Conservation (phyloP, 1,140 invertebrate genomes). For the Streblospio benedicti region DNA sequence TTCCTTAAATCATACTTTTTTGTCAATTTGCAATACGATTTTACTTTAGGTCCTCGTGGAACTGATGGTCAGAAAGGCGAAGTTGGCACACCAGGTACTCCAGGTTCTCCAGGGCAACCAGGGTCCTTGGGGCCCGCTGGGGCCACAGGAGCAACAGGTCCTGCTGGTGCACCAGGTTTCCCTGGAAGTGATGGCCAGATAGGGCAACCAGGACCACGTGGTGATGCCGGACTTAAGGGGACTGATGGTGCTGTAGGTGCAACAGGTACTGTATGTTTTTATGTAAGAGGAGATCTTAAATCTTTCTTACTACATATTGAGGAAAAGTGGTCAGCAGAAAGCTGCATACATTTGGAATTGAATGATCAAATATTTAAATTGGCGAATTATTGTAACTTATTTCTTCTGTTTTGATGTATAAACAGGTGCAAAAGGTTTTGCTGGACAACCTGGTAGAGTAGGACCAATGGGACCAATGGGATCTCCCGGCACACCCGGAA, state of each 20-base stretch:
- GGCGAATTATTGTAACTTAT: background rate
- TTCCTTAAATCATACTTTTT: slow-evolving; percentile 30
- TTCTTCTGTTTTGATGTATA: slow-evolving; percentile 15
- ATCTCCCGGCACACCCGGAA: background rate
- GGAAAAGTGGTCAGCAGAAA: slow-evolving; percentile 36
- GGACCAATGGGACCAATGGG: slow-evolving; percentile 45
- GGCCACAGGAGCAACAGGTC: background rate
- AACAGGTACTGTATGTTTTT: background rate
- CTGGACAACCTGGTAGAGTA: slow-evolving; percentile 17
- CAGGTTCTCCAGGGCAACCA: background rate
- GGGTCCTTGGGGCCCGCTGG: slow-evolving; percentile 2
- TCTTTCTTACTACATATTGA: slow-evolving; percentile 52
- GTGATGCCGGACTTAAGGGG: slow-evolving; percentile 5
- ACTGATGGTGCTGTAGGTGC: slow-evolving; percentile 3
- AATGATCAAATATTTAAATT: background rate
- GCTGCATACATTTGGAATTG: background rate
- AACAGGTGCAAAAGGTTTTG: slow-evolving; percentile 26
- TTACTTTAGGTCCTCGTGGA: slow-evolving; percentile 18
- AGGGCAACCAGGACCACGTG: slow-evolving; percentile 5
- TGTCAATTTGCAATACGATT: slow-evolving; percentile 36
- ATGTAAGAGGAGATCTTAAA: slow-evolving; percentile 34
- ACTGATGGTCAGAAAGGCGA: slow-evolving; percentile 9
- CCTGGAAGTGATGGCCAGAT: too few relatives aligned
- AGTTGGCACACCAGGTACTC: slow-evolving; percentile 10
- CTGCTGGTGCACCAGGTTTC: slow-evolving; percentile 1